Evolutionary conservation across 2,113 vertebrate genomes (phyloP).

Genomic region (Alligator sinensis): DNA sequence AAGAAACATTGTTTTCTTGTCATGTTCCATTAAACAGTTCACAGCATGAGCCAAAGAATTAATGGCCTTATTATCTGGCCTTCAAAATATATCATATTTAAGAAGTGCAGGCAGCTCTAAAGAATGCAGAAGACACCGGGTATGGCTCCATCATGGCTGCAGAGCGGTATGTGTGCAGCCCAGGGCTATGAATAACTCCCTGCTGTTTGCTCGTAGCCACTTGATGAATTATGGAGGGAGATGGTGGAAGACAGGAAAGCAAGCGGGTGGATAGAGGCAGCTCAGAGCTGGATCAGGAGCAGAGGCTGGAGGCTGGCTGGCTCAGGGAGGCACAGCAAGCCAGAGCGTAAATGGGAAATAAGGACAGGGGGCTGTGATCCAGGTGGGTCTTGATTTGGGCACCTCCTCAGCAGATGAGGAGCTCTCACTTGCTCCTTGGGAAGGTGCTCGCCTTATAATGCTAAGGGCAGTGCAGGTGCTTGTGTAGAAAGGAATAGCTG

Average conservation of each 20-base stretch:
- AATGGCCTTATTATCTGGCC: slow-evolving; percentile 59
- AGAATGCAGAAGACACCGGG: background rate
- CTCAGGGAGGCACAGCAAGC: background rate
- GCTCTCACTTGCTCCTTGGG: background rate
- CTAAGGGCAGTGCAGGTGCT: background rate
- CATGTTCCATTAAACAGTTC: slow-evolving; percentile 67
- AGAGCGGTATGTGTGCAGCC: background rate
- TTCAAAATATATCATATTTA: slow-evolving; percentile 40
- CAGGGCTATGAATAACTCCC: fast-evolving
- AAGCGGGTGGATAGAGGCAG: no score
- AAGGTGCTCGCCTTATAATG: background rate
- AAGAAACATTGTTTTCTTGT: slow-evolving; percentile 65
- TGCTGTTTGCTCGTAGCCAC: background rate
- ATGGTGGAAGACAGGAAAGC: background rate
- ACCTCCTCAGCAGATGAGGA: background rate
- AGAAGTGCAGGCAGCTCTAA: slow-evolving; percentile 11
- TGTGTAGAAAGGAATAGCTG: background rate
- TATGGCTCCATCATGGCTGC: background rate
- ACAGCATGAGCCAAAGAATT: slow-evolving; percentile 40
- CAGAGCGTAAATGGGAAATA: background rate
- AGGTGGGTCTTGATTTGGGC: background rate
- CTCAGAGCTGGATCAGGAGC: background rate
- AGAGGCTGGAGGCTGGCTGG: background rate
- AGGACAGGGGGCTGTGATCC: background rate
- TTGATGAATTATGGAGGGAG: background rate